A percentile compares a stretch with the other conserved stretches of the same genome.
Conservation (phyloP, 2,888 invertebrate species). For the Oasisia sp. region DNA sequence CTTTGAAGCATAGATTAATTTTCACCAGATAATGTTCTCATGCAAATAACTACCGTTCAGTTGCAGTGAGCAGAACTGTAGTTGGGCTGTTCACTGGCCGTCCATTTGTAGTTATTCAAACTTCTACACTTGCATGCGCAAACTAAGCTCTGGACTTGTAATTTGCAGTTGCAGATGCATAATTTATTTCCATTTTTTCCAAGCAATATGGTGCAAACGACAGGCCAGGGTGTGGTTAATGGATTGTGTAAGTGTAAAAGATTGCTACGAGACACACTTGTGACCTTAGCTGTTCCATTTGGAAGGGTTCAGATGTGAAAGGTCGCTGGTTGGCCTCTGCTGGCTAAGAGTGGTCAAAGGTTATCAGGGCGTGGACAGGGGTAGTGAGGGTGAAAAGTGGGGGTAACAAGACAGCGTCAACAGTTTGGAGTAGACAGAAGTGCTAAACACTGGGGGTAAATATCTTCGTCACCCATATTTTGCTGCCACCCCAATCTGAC, state of each 20-base stretch:
- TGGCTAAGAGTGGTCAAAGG: neutral
- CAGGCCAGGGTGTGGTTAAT: neutral
- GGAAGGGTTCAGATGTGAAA: neutral
- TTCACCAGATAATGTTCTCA: neutral
- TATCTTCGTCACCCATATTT: neutral
- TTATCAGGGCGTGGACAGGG: neutral
- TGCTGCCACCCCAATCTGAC: neutral
- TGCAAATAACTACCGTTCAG: neutral
- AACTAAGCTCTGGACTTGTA: neutral
- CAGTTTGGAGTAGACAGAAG: neutral
- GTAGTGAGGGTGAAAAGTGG: neutral
- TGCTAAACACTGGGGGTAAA: slow-evolving; percentile 14
- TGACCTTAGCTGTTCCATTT: neutral
- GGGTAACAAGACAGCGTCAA: neutral
- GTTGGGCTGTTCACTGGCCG: neutral
- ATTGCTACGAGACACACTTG: neutral
- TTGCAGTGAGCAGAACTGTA: neutral
- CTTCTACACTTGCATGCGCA: neutral
- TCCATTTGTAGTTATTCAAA: neutral
- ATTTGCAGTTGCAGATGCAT: neutral
- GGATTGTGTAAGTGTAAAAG: neutral
- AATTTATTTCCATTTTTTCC: neutral
- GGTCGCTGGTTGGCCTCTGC: neutral
- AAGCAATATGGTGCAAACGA: neutral
- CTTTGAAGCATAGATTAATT: neutral